phyloP scores from a whole-genome alignment of 2,888 invertebrate genomes.

The Punctoribates punctum region DNA sequence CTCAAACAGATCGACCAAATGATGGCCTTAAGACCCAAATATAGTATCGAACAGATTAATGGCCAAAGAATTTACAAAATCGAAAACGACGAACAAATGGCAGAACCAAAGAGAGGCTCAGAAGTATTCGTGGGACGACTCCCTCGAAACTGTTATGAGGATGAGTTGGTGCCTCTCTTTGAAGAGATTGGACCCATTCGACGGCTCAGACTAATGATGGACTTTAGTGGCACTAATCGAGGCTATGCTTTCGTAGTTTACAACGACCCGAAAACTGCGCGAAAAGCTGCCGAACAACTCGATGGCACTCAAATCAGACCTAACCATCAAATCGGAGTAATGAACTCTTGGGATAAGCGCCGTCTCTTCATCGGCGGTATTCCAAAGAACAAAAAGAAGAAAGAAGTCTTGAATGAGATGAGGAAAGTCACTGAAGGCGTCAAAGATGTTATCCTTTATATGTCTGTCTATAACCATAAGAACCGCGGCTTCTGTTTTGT shows the following conservation, averaged over 20 bases:
- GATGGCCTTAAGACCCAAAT: conserved; percentile 56
- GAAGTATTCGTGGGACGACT: conserved; percentile 77
- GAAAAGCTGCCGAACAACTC: conserved; percentile 62
- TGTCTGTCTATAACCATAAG: conserved; percentile 60
- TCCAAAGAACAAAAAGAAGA: conserved; percentile 64
- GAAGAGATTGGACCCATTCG: conserved; percentile 65
- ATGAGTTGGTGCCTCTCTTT: conserved; percentile 70
- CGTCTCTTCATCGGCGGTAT: conserved; percentile 72
- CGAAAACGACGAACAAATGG: conserved; percentile 53
- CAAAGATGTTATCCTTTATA: conserved; percentile 61
- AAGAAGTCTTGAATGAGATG: conserved; percentile 62
- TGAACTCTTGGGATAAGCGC: conserved; percentile 76
- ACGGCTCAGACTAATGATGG: conserved; percentile 68
- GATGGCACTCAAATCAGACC: conserved; percentile 64
- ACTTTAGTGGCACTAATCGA: conserved; percentile 70
- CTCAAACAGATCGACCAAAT: not conserved
- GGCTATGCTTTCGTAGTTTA: conserved; percentile 74
- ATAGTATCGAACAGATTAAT: conserved; percentile 66
- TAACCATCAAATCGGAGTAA: conserved; percentile 67
- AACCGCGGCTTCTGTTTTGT: conserved; percentile 73
- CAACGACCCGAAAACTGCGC: conserved; percentile 61
- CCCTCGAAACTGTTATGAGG: conserved; percentile 71
- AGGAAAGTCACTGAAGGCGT: conserved; percentile 66
- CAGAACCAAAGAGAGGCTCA: conserved; percentile 62
- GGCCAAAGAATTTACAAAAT: conserved; percentile 69